Evolutionary conservation across 1,140 invertebrate species (phyloP).

Genomic region (Monomorium pharaonis): DNA sequence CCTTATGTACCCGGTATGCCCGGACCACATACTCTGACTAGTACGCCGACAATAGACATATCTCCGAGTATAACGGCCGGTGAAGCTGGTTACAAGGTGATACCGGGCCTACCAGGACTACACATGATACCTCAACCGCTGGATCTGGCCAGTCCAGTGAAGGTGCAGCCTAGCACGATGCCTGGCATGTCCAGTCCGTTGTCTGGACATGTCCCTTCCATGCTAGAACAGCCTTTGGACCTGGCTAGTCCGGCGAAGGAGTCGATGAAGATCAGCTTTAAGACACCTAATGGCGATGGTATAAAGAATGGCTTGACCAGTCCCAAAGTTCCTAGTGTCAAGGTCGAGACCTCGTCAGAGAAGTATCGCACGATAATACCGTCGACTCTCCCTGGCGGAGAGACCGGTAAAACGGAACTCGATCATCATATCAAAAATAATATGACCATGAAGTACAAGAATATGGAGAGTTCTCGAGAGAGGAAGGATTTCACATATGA

Average conservation of each 20-base stretch:
- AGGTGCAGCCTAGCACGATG: slow-evolving; percentile 62
- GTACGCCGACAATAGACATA: slow-evolving; percentile 81
- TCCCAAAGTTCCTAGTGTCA: slow-evolving; percentile 72
- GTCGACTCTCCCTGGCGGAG: slow-evolving; percentile 38
- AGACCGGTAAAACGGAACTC: slow-evolving; percentile 58
- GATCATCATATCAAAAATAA: slow-evolving; percentile 70
- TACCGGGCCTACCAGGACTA: slow-evolving; percentile 76
- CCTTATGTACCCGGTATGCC: slow-evolving; percentile 95
- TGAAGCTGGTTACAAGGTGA: slow-evolving; percentile 77
- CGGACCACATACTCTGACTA: slow-evolving; percentile 88
- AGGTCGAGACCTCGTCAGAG: slow-evolving; percentile 56
- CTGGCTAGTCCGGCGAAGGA: slow-evolving; percentile 78
- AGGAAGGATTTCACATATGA: slow-evolving; percentile 70
- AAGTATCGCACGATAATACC: slow-evolving; percentile 56
- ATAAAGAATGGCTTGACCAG: slow-evolving; percentile 61
- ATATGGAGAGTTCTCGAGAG: slow-evolving; percentile 62
- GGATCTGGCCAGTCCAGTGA: slow-evolving; percentile 79
- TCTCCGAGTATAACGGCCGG: slow-evolving; percentile 70
- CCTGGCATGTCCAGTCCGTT: slow-evolving; percentile 63
- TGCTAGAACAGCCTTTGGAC: slow-evolving; percentile 73
- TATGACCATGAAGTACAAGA: slow-evolving; percentile 57
- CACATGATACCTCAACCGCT: slow-evolving; percentile 79
- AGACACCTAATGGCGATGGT: slow-evolving; percentile 61
- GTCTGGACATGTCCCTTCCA: slow-evolving; percentile 36
- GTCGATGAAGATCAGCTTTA: slow-evolving; percentile 64